phyloP scores from a whole-genome alignment of 2,888 invertebrate genomes.

The Eustalomyia histrio region DNA sequence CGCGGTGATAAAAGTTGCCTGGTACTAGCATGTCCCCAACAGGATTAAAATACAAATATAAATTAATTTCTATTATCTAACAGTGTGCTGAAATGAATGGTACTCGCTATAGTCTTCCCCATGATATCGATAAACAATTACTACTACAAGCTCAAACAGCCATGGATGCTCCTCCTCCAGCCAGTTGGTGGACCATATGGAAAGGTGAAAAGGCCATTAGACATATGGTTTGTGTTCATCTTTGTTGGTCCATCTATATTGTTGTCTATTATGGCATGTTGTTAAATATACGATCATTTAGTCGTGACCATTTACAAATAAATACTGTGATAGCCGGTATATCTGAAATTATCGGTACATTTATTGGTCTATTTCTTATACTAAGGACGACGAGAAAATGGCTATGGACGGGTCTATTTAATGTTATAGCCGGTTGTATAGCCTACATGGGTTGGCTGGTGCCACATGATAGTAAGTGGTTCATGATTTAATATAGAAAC shows the following conservation, averaged over 20 bases:
- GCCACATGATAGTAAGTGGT: slow-evolving; percentile 73
- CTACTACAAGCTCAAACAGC: slow-evolving; percentile 78
- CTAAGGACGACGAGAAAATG: slow-evolving; percentile 77
- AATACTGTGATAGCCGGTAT: slow-evolving; percentile 79
- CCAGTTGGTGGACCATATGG: slow-evolving; percentile 79
- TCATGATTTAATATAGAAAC: background rate
- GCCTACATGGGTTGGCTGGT: slow-evolving; percentile 79
- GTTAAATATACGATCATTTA: slow-evolving; percentile 80
- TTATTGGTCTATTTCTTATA: slow-evolving; percentile 78
- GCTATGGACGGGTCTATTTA: slow-evolving; percentile 78
- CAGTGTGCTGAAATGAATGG: slow-evolving; percentile 78
- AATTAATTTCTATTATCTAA: slow-evolving; percentile 66
- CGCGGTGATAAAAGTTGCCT: too few species aligned
- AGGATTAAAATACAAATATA: too few species aligned
- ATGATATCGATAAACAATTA: slow-evolving; percentile 78
- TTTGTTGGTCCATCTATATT: slow-evolving; percentile 79
- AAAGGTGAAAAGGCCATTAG: slow-evolving; percentile 76
- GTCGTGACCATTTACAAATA: slow-evolving; percentile 78
- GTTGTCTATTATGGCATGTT: slow-evolving; percentile 80
- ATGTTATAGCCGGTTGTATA: slow-evolving; percentile 76
- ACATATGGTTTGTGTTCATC: slow-evolving; percentile 77
- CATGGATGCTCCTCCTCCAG: slow-evolving; percentile 77
- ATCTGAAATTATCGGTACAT: slow-evolving; percentile 78
- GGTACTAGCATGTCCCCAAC: too few species aligned
- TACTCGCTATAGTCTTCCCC: slow-evolving; percentile 76